A percentile compares a stretch with the other conserved stretches of the same genome.
Evolutionary conservation across 1,140 invertebrate genomes (phyloP).

Genomic region (Chlorops oryzae): DNA sequence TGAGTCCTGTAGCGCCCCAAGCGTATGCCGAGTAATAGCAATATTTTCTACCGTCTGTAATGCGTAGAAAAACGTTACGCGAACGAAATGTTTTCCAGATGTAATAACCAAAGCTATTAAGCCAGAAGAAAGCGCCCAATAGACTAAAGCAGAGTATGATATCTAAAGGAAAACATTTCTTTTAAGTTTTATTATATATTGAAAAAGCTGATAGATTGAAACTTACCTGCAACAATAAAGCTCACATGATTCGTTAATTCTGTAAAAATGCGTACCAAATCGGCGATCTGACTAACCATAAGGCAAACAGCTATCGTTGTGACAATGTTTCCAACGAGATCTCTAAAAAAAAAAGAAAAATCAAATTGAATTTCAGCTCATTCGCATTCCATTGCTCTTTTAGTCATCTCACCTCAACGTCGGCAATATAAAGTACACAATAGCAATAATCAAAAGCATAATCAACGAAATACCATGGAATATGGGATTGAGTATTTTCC

Average conservation of each 20-base stretch:
- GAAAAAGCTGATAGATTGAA: not conserved
- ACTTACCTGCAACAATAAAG: constrained; percentile 66
- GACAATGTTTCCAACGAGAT: constrained; percentile 76
- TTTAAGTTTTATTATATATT: not conserved
- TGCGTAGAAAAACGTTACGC: constrained; percentile 71
- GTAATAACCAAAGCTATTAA: constrained; percentile 76
- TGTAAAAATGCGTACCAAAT: constrained; percentile 70
- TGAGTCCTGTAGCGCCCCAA: constrained; percentile 64
- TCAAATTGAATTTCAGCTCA: constrained; percentile 10
- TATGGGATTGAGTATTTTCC: constrained; percentile 66
- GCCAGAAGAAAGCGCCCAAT: constrained; percentile 74
- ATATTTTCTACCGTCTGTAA: constrained; percentile 76
- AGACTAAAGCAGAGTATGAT: constrained; percentile 66
- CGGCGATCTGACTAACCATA: constrained; percentile 67
- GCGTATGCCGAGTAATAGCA: constrained; percentile 77
- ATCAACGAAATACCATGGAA: constrained; percentile 66
- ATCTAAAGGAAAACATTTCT: constrained; percentile 51
- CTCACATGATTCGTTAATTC: constrained; percentile 72
- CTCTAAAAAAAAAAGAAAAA: constrained; percentile 47
- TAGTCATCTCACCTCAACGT: constrained; percentile 53
- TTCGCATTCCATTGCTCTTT: not conserved
- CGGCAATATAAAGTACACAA: constrained; percentile 79
- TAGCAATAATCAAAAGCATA: constrained; percentile 64
- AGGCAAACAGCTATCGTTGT: constrained; percentile 72
- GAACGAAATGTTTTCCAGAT: constrained; percentile 82